Percentiles rank a stretch among this genome's conserved stretches.
Conservation (phyloP, 2,888 invertebrate species). For the Spilarctia lutea region DNA sequence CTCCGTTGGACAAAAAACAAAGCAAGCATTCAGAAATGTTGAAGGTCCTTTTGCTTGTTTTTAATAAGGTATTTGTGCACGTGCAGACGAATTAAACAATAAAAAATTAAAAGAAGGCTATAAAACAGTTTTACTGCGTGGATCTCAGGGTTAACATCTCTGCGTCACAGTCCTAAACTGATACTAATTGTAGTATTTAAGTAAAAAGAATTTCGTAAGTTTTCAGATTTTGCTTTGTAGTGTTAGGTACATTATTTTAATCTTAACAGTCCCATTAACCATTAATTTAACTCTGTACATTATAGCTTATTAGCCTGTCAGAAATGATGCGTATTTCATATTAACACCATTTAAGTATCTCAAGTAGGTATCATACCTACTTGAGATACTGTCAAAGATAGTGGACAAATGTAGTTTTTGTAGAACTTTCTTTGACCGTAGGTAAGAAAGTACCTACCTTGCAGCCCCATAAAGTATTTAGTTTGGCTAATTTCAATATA, state of each 20-base stretch:
- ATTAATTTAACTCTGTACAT: background rate
- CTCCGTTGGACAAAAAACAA: background rate
- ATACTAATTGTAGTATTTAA: background rate
- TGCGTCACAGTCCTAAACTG: background rate
- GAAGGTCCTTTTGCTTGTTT: background rate
- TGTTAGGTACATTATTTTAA: background rate
- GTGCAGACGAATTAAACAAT: background rate
- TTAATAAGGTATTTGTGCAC: background rate
- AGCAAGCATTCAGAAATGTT: background rate
- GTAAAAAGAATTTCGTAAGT: background rate
- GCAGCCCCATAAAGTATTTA: too few relatives aligned
- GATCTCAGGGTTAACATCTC: background rate
- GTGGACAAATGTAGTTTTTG: too few relatives aligned
- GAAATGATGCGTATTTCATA: too few relatives aligned
- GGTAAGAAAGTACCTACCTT: too few relatives aligned
- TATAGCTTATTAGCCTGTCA: too few relatives aligned
- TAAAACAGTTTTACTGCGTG: background rate
- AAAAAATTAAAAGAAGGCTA: background rate
- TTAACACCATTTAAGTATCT: too few relatives aligned
- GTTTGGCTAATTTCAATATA: too few relatives aligned
- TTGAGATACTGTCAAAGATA: too few relatives aligned
- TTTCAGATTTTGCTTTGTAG: background rate
- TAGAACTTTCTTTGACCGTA: too few relatives aligned
- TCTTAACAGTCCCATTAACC: background rate
- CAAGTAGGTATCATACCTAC: too few relatives aligned